Percentiles rank a stretch among this genome's conserved stretches.
Conservation (phyloP, 2,888 invertebrate genomes). For the Mystacides longicornis region DNA sequence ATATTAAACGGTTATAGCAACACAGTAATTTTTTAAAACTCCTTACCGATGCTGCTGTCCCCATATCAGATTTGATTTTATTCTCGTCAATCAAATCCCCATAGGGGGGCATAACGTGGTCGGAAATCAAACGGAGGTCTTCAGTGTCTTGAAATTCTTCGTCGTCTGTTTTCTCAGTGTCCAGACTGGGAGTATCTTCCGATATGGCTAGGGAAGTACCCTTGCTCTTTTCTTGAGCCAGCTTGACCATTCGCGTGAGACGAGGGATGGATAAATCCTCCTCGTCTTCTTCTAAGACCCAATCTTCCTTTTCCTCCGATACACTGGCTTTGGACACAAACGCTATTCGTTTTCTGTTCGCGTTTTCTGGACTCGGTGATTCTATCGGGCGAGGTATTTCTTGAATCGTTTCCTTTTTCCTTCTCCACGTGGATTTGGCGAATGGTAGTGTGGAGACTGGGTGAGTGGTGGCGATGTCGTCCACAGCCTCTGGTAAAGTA, state of each 20-base stretch:
- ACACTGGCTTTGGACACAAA: slow-evolving; percentile 50
- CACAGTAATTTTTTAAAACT: background rate
- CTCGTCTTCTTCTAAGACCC: slow-evolving; percentile 26
- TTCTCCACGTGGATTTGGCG: slow-evolving; percentile 48
- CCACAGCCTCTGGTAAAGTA: slow-evolving; percentile 36
- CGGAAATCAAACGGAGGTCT: slow-evolving; percentile 31
- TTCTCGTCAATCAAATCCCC: slow-evolving; percentile 48
- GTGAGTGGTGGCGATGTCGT: slow-evolving; percentile 36
- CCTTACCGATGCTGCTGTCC: slow-evolving; percentile 25
- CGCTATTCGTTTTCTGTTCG: slow-evolving; percentile 44
- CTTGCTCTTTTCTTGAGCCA: slow-evolving; percentile 42
- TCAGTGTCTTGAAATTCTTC: slow-evolving; percentile 36
- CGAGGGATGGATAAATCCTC: slow-evolving; percentile 29
- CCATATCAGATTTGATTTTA: slow-evolving; percentile 32
- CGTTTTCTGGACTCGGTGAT: slow-evolving; percentile 43
- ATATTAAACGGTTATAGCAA: too few species aligned
- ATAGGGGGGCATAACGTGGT: slow-evolving; percentile 41
- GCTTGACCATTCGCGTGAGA: slow-evolving; percentile 48
- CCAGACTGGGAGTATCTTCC: slow-evolving; percentile 30
- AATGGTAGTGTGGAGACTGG: slow-evolving; percentile 49
- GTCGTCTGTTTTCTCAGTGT: slow-evolving; percentile 16
- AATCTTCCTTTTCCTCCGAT: slow-evolving; percentile 47
- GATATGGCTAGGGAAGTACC: slow-evolving; percentile 37
- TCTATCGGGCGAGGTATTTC: slow-evolving; percentile 43
- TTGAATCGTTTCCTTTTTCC: slow-evolving; percentile 26